These are phyloP conservation scores for Xanthostigma xanthostigma DNA, from an alignment of 2,888 invertebrate species.

Conservation along the genomic window DNA sequence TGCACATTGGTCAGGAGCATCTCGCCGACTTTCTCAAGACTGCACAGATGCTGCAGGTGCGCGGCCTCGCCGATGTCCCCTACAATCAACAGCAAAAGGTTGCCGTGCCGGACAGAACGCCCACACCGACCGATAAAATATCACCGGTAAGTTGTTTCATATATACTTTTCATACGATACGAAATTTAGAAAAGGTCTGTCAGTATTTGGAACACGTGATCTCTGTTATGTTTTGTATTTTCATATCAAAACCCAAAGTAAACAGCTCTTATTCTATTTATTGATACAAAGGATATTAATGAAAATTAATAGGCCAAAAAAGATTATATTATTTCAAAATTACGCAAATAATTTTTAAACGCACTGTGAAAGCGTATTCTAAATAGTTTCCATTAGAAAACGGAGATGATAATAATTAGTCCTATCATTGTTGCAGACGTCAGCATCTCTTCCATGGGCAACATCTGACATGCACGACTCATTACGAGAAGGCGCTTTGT, in stretches of 20 bases:
- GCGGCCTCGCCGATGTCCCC: slow-evolving; percentile 71
- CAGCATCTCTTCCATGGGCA: slow-evolving; percentile 47
- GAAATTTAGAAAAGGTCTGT: too few relatives aligned
- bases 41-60: slow-evolving; percentile 74
- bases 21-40: slow-evolving; percentile 74
- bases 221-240: too few relatives aligned
- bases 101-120: slow-evolving; percentile 22
- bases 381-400: too few relatives aligned
- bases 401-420: too few relatives aligned
- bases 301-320: too few relatives aligned
- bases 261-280: not conserved
- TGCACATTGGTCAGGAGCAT: slow-evolving; percentile 77
- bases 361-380: too few relatives aligned
- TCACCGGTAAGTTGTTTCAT: slow-evolving; percentile 44
- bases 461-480: slow-evolving; percentile 29
- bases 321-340: too few relatives aligned
- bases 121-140: slow-evolving; percentile 45
- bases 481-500: slow-evolving; percentile 35
- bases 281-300: not conserved
- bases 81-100: slow-evolving; percentile 22
- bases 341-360: too few relatives aligned
- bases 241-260: too few relatives aligned
- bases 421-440: slow-evolving; percentile 29
- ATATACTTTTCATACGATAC: not conserved
- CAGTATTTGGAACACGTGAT: too few relatives aligned